These are phyloP conservation scores for Aix galericulata DNA, from an alignment of 2,113 vertebrate species.

Conservation along the genomic window DNA sequence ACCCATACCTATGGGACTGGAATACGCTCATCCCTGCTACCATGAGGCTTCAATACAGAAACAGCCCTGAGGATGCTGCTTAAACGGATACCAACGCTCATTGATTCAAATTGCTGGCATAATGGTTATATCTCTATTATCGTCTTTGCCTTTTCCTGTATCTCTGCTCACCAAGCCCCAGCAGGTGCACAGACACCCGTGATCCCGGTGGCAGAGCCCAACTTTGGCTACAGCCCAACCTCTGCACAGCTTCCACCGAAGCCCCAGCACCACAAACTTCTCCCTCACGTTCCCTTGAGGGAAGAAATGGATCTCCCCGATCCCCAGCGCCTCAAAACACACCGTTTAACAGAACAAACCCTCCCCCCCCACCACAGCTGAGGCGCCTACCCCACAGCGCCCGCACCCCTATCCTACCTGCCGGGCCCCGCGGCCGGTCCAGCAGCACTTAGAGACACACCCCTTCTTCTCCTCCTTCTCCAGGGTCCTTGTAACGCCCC, in stretches of 20 bases:
- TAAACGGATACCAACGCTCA: fast-evolving
- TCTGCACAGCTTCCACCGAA: background rate
- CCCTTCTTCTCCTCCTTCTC: too few species aligned
- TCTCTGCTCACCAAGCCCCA: fast-evolving
- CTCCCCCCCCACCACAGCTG: fast-evolving
- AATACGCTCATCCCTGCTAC: background rate
- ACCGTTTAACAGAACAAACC: background rate
- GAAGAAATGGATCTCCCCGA: background rate
- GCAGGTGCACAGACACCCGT: background rate
- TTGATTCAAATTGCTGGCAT: background rate
- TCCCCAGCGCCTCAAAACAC: background rate
- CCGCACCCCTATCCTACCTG: too few species aligned
- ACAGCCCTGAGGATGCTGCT: background rate
- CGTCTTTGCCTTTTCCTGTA: background rate
- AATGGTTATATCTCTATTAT: background rate
- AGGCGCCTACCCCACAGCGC: too few species aligned
- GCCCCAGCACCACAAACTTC: fast-evolving
- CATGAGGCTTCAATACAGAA: background rate
- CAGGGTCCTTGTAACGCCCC: too few species aligned
- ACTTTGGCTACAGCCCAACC: background rate
- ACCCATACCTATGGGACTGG: fast-evolving
- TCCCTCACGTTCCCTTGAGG: background rate
- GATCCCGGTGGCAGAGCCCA: fast-evolving
- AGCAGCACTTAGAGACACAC: too few species aligned
- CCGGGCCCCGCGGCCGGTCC: too few species aligned